A percentile compares a stretch with the other conserved stretches of the same genome.
Evolutionary conservation across 2,113 vertebrate genomes (phyloP).

Genomic region (Brachionichthys hirsutus): DNA sequence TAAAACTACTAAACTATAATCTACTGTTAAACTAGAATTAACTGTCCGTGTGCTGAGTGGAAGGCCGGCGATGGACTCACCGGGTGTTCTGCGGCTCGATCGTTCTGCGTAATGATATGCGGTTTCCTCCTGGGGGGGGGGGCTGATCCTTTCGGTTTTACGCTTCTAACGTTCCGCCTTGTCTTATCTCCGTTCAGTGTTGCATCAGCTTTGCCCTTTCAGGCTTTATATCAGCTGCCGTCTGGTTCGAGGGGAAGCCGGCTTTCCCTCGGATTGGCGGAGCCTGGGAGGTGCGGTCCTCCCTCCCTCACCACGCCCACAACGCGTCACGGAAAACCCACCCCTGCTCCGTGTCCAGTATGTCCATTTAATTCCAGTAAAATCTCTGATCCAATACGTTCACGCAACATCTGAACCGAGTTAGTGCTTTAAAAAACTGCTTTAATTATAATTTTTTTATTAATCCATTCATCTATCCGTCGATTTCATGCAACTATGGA

Average conservation of each 20-base stretch:
- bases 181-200: slow-evolving; percentile 55
- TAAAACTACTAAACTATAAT: too few relatives aligned
- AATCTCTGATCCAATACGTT: too few relatives aligned
- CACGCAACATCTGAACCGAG: too few relatives aligned
- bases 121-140: slow-evolving; percentile 4
- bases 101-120: background rate
- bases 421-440: too few relatives aligned
- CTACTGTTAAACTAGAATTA: too few relatives aligned
- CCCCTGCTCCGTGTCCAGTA: background rate
- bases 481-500: too few relatives aligned
- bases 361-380: background rate
- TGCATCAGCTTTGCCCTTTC: slow-evolving; percentile 75
- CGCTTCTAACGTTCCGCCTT: slow-evolving; percentile 19
- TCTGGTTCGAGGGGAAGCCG: slow-evolving; percentile 63
- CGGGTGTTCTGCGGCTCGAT: background rate
- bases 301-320: slow-evolving; percentile 46
- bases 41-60: slow-evolving; percentile 2
- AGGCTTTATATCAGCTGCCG: slow-evolving; percentile 62
- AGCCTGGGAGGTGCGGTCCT: slow-evolving; percentile 74
- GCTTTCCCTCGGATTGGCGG: slow-evolving; percentile 71
- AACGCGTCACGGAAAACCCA: slow-evolving; percentile 21
- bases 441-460: background rate
- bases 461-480: too few relatives aligned
- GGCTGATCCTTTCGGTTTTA: background rate
- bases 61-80: slow-evolving; percentile 29